Conservation (phyloP, 2,113 vertebrate species). For the Elgaria multicarinata region DNA sequence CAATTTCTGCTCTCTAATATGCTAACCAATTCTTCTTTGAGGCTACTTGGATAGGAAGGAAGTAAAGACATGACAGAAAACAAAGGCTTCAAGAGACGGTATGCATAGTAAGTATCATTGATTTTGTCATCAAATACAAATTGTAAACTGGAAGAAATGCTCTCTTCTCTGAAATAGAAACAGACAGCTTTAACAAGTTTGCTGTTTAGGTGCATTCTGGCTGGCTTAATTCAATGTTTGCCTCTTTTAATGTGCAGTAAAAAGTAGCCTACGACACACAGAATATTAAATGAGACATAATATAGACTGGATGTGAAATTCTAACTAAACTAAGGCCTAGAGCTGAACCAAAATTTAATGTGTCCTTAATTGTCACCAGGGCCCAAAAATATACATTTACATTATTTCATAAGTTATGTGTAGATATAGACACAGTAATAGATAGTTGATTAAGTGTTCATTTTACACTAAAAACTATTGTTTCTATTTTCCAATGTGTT, state of each 20-base stretch:
- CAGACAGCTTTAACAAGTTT: background rate
- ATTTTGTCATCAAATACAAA: slow-evolving; percentile 15
- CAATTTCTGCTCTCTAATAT: background rate
- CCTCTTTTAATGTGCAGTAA: slow-evolving; percentile 16
- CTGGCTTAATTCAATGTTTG: background rate
- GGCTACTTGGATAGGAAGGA: rapidly evolving
- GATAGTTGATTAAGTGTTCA: rapidly evolving
- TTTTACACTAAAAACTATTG: background rate
- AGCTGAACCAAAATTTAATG: background rate
- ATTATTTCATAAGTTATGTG: rapidly evolving
- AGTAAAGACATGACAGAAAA: background rate
- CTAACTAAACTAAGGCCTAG: background rate
- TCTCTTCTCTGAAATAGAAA: slow-evolving; percentile 30
- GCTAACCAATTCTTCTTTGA: background rate
- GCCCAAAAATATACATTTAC: background rate
- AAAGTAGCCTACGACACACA: background rate
- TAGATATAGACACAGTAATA: background rate
- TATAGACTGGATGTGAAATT: background rate
- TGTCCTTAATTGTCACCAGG: background rate
- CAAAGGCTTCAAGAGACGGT: background rate
- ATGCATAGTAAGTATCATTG: slow-evolving; percentile 13
- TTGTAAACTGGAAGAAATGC: slow-evolving; percentile 36
- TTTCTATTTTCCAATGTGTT: background rate
- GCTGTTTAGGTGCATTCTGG: background rate
- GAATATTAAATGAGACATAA: background rate